Evolutionary conservation across 2,888 invertebrate species (phyloP), one percentile per base, ranked within the genome.

Genomic region (Falcaria lacertinaria): DNA sequence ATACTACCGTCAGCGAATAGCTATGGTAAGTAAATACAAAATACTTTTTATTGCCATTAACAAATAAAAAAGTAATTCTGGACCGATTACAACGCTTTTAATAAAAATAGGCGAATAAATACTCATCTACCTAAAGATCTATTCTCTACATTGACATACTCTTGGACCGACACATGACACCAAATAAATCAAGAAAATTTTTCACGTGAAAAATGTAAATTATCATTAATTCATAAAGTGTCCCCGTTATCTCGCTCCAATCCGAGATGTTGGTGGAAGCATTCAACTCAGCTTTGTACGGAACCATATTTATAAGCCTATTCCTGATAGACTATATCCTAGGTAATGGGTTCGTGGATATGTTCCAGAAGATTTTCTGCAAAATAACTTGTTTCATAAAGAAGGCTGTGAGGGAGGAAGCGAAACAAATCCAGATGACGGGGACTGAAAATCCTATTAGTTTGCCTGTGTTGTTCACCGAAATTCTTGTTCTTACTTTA

Each of bases 281-380:
- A 0, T 44, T 61, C 15, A 66, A 60, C 14, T 41, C 55, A 1
- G 32, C 59, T 1, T 13, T 74, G 0, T 78, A 74, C 35, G 57
- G 64, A 0, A 43, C 49, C 2, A 61, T 75, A 15, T 54, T 84
- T 3, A 8, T 74, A 0, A 73, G 73, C 36, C 52, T 86, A 0
- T 61, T 84, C n/a, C 13, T 69, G 3, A 44, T 83, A 0, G 84
- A 86, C 44, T 75, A 73, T 33, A 15, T 66, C 3, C 44, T 85
- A 1, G 87, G 84, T 1, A 78, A 83, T 57, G 86, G 82, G 0
- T 69, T 82, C 25, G 56, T 79, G 2, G 71, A 74, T 5, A 57
- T 74, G 43, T 57, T 69, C 3, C 69, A 69, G 28, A 70, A 44
- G 33, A 15, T 59, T 0, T 55, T 73, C 22, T 81, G 82, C 41